A percentile compares a stretch with the other conserved stretches of the same genome.
Conservation (phyloP, 2,797 vertebrate genomes). For the Sebastes umbrosus region DNA sequence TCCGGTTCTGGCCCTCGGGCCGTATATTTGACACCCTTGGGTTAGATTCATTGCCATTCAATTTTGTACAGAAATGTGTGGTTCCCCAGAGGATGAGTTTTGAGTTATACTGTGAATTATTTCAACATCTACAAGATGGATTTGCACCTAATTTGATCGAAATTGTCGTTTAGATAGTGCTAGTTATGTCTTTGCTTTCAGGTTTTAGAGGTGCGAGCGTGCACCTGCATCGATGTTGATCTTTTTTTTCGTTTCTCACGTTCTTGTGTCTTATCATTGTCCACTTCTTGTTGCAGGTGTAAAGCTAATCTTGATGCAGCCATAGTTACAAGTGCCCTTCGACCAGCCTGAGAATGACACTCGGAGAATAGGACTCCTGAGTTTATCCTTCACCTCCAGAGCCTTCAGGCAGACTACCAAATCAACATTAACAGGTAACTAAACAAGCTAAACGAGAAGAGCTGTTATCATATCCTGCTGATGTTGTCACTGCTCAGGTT, state of each 20-base stretch:
- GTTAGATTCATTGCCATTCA: too few species aligned
- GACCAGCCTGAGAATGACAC: conserved; percentile 59
- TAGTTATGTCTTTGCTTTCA: neutral
- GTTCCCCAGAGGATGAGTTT: neutral
- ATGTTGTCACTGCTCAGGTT: neutral
- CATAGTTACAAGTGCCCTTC: conserved; percentile 50
- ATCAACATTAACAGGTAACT: conserved; percentile 74
- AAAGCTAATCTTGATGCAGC: conserved; percentile 36
- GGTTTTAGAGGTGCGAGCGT: neutral
- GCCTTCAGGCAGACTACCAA: conserved; percentile 52
- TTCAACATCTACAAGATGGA: neutral
- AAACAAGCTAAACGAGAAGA: neutral
- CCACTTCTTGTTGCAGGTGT: conserved; percentile 54
- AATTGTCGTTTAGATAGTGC: neutral
- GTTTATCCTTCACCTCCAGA: conserved; percentile 23
- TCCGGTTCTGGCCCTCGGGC: too few species aligned
- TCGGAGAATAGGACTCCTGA: conserved; percentile 45
- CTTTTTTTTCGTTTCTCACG: neutral
- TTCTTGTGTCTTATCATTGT: neutral
- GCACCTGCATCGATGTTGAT: neutral
- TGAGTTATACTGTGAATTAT: neutral
- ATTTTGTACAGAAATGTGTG: neutral
- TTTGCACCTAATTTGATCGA: neutral
- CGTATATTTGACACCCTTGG: too few species aligned
- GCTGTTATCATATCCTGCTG: neutral